Percentiles rank a stretch among this genome's conserved stretches.
These are phyloP conservation scores for Dendrolimus punctatus DNA, from an alignment of 1,140 invertebrate genomes.

Conservation along the genomic window DNA sequence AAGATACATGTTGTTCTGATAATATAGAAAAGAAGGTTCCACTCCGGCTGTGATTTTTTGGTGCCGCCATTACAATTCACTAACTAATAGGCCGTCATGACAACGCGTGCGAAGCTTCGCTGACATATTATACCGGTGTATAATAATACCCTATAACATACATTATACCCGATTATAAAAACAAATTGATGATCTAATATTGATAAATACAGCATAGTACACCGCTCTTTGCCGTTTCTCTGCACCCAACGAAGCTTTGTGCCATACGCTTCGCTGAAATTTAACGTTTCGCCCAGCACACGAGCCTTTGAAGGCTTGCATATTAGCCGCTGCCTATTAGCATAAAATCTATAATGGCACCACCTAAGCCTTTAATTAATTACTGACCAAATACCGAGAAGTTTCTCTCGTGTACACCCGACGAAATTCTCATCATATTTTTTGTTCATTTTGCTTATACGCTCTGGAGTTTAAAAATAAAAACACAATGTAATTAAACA, in stretches of 20 bases:
- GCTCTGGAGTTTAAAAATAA: too few species aligned
- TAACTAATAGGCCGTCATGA: too few species aligned
- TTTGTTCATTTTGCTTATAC: constrained; percentile 33
- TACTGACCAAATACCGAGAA: constrained; percentile 38
- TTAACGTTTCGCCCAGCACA: constrained; percentile 34
- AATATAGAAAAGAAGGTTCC: too few species aligned
- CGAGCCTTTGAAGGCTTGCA: constrained; percentile 49
- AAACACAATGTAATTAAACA: constrained; percentile 17
- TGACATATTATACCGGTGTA: too few species aligned
- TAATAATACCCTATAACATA: too few species aligned
- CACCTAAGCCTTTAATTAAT: constrained; percentile 64
- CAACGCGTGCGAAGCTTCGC: too few species aligned
- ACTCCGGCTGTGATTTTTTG: too few species aligned
- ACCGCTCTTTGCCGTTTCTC: constrained; percentile 5
- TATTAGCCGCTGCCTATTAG: constrained; percentile 56
- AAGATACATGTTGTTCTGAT: too few species aligned
- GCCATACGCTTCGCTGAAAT: constrained; percentile 36
- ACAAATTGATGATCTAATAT: not conserved
- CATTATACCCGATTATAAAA: too few species aligned
- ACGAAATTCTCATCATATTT: constrained; percentile 26
- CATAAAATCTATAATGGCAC: constrained; percentile 59
- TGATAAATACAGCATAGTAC: not conserved
- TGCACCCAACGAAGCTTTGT: constrained; percentile 24
- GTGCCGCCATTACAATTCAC: too few species aligned
- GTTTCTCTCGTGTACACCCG: constrained; percentile 22